Base-by-base conservation (phyloP, 2,113 vertebrate species). In the Dromaius novaehollandiae region DNA sequence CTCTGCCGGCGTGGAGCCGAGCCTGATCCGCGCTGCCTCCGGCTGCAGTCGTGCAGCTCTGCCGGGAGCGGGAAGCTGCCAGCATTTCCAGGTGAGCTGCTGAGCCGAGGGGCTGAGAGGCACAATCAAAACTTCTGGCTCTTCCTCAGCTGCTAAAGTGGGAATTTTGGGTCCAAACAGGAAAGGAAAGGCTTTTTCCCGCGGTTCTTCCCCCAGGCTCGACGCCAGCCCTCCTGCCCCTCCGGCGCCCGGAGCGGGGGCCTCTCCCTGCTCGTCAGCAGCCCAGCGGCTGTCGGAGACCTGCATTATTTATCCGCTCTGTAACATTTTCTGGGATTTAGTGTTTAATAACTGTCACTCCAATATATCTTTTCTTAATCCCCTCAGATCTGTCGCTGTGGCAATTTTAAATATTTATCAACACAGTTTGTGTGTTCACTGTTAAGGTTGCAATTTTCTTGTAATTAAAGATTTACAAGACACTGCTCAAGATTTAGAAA, bases 391-490 rank as follows among this genome's bases (percentile, higher is more conserved):
- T 83, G 96, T 94, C 56, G 50, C 96, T 91, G 93, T 96, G 95
- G 97, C 97, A 85, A 65, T 93, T 95, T 98, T 93, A 98, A 98
- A 98, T 97, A 98, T 98, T 98, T 95, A 98, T 97, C 96, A 92
- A 64, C 58, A 5, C 85, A 30, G 88, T 97, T 93, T 73, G 18
- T 96, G 94, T 93, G 82, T 86, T 96, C 24, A 14, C 95, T 82
- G 94, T 88, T 96, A 55, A 96, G 93, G 96, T 60, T 90, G 97
- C 97, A 88, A 89, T 97, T 98, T 97, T 95, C 96, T 94, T 96
- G 96, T 97, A 97, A 97, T 98, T 98, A 98, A 98, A 98, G 96
- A 98, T 98, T 98, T 97, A 98, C 96, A 89, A 97, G 97, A 96
- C 96, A 73, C 82, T 21, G 87, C 92, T 96, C n/a, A 15, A 94